Base-by-base conservation (phyloP, 2,888 invertebrate species). In the Pantelozetes paolii region DNA sequence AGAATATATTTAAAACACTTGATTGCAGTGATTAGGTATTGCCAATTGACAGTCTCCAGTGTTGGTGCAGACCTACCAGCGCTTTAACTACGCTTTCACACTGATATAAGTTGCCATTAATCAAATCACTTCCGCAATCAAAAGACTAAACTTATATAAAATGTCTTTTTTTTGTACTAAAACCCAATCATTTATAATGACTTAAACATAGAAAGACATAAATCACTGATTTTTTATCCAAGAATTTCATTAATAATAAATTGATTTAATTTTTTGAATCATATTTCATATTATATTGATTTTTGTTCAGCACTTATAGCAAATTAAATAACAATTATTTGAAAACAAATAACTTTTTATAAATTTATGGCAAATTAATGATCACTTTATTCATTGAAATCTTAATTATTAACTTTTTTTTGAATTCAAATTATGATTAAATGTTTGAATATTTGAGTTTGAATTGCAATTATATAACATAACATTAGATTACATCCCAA, bases 1-100 rank as follows among this genome's bases (percentile, higher is more conserved):
- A 26, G 59, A 20, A 3, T 54, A 30, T 59, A 59, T 59, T 28
- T 59, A 18, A 28, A 18, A 28, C 59, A 59, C n/a, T 26, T 59
- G 59, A 59, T 59, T 15, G 59, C 59, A 13, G 26, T 30, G 59
- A 59, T 59, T 59, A 59, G 30, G 28, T 28, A 6, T 59, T 59
- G 26, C 59, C 59, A 59, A 26, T 59, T 59, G 59, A 59, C 6
- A 59, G 59, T 15, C 26, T 59, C 59, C 59, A 59, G 59, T 28
- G 59, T n/a, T n/a, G n/a, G n/a, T n/a, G n/a, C n/a, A n/a, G n/a
- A n/a, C n/a, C 59, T 59, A 20, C 26, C 57, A 23, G 9, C 18
- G 45, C 45, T 45, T n/a, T 20, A 8, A n/a, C n/a, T n/a, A n/a
- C n/a, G n/a, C n/a, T n/a, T 50, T 15, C 2, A 8, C 50, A 18